These are phyloP conservation scores for Girardia tigrina DNA, from an alignment of 2,888 invertebrate genomes.

Conservation along the genomic window DNA sequence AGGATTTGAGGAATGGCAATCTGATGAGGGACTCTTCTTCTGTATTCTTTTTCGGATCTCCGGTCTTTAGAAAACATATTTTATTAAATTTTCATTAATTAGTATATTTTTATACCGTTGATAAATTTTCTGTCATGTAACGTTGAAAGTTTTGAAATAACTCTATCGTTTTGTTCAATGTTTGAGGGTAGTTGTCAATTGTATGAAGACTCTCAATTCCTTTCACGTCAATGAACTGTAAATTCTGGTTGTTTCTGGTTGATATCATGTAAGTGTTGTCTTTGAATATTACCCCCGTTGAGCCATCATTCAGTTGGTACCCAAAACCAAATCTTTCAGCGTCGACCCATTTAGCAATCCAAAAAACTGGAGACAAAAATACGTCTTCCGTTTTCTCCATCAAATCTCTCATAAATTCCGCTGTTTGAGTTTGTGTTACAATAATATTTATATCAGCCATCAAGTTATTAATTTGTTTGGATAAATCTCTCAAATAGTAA, in stretches of 20 bases:
- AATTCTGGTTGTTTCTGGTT: slow-evolving; percentile 53
- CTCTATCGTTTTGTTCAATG: slow-evolving; percentile 83
- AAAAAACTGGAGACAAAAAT: slow-evolving; percentile 79
- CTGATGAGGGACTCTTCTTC: slow-evolving; percentile 78
- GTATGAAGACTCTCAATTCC: slow-evolving; percentile 80
- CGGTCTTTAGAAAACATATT: slow-evolving; percentile 56
- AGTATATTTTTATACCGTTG: slow-evolving; percentile 44
- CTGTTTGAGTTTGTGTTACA: background rate
- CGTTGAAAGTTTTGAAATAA: slow-evolving; percentile 84
- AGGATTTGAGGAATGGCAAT: slow-evolving; percentile 81
- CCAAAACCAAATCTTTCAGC: slow-evolving; percentile 99
- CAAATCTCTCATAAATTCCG: background rate
- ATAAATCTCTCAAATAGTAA: background rate
- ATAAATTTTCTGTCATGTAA: slow-evolving; percentile 84
- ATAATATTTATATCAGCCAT: background rate
- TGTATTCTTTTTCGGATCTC: slow-evolving; percentile 59
- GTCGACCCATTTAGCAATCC: slow-evolving; percentile 99
- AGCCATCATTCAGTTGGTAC: slow-evolving; percentile 92
- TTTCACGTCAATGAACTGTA: slow-evolving; percentile 85
- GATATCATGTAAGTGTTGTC: slow-evolving; percentile 68
- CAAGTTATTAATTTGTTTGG: background rate
- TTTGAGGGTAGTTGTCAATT: slow-evolving; percentile 63
- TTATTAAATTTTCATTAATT: background rate
- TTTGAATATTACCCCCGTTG: slow-evolving; percentile 94
- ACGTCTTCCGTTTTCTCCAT: slow-evolving; percentile 81